Conservation (phyloP, 2,797 vertebrate species). For the Glossophaga mutica region DNA sequence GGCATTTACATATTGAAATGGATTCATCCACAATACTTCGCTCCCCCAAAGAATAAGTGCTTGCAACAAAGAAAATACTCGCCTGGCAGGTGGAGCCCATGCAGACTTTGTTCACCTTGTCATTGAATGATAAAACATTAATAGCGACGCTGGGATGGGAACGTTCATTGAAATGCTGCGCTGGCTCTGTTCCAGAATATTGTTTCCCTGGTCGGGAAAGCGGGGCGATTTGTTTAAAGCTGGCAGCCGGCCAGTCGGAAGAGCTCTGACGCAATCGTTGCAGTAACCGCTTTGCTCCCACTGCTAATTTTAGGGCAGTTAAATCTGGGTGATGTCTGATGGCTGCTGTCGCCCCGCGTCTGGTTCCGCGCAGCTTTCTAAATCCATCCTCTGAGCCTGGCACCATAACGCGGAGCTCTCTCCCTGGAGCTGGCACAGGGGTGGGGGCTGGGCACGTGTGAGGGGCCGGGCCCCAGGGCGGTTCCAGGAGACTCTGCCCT, state of each 20-base stretch:
- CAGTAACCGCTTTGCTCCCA: constrained; percentile 56
- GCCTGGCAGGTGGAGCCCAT: constrained; percentile 52
- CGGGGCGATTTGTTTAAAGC: constrained; percentile 57
- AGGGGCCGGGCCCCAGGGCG: neutral
- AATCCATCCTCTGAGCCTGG: constrained; percentile 59
- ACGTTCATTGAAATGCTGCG: constrained; percentile 33
- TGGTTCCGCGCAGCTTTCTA: constrained; percentile 39
- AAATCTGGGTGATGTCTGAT: constrained; percentile 67
- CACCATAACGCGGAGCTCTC: constrained; percentile 34
- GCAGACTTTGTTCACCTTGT: constrained; percentile 68
- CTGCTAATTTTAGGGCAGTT: constrained; percentile 73
- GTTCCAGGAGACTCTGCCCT: neutral
- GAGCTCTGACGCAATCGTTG: constrained; percentile 55
- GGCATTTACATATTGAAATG: constrained; percentile 62
- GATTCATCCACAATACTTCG: constrained; percentile 58
- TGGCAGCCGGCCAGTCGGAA: constrained; percentile 43
- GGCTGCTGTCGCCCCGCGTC: neutral
- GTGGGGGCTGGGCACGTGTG: neutral
- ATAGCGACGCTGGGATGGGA: constrained; percentile 62
- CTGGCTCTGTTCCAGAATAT: constrained; percentile 72
- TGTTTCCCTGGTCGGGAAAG: constrained; percentile 66
- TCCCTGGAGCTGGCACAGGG: neutral
- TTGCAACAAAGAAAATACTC: constrained; percentile 65
- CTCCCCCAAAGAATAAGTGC: constrained; percentile 63
- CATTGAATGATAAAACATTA: constrained; percentile 68